phyloP scores from a whole-genome alignment of 2,797 vertebrate species.

The Prunella strophiata region DNA sequence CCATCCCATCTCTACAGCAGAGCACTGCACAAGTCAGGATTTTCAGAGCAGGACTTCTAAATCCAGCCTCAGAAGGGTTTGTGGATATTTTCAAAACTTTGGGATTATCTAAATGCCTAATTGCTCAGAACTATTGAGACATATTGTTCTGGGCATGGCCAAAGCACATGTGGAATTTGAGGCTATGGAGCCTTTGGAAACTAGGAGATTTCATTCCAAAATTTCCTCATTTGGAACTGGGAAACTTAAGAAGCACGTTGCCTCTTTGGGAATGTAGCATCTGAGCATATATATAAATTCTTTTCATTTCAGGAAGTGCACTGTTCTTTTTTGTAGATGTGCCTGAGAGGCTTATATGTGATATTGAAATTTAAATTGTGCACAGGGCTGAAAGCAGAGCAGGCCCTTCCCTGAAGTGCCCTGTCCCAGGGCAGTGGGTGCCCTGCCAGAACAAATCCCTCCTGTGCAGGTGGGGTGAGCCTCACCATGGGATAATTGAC shows the following conservation, averaged over 20 bases:
- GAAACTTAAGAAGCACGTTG: neutral
- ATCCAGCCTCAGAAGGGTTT: neutral
- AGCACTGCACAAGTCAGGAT: accelerated
- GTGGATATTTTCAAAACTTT: conserved; percentile 12
- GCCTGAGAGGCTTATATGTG: neutral
- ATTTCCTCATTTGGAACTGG: neutral
- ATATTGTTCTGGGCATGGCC: neutral
- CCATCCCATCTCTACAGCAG: neutral
- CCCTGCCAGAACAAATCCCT: neutral
- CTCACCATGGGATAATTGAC: accelerated
- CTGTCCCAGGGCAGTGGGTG: neutral
- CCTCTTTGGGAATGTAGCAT: neutral
- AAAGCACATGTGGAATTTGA: neutral
- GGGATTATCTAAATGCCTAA: neutral
- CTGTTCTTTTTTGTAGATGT: neutral
- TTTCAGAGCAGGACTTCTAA: neutral
- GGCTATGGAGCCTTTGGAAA: neutral
- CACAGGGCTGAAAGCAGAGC: neutral
- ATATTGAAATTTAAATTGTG: neutral
- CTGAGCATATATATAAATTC: neutral
- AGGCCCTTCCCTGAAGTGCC: neutral
- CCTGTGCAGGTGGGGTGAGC: neutral
- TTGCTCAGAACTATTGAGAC: neutral
- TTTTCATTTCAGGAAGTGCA: neutral
- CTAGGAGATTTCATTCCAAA: neutral